Conservation (phyloP, 2,888 invertebrate species). For the Argyresthia albistria region DNA sequence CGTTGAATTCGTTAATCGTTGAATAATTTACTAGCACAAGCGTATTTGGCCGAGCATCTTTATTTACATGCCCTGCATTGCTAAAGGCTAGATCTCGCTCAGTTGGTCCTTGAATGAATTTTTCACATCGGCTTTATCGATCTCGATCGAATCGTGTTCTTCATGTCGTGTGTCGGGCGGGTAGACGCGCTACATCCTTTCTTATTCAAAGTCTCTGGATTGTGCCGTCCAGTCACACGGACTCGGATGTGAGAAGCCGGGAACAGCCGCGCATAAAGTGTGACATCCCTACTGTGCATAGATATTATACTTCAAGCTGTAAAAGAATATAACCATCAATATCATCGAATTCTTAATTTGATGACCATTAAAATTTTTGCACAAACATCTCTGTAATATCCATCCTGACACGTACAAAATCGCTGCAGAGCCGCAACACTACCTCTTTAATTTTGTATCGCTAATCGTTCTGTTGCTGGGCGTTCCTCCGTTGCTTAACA, state of each 20-base stretch:
- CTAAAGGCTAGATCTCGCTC: constrained; percentile 10
- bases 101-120: constrained; percentile 9
- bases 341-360: too few species aligned
- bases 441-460: constrained; percentile 13
- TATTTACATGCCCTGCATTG: constrained; percentile 5
- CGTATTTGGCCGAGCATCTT: constrained; percentile 19
- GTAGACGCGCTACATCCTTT: constrained; percentile 4
- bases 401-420: too few species aligned
- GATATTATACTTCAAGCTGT: too few species aligned
- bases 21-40: constrained; percentile 52
- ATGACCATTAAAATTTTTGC: too few species aligned
- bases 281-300: constrained; percentile 5
- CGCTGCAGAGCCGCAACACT: too few species aligned
- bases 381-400: too few species aligned
- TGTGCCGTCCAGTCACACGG: neutral
- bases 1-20: constrained; percentile 46
- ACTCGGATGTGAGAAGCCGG: constrained; percentile 5
- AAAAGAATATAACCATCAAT: too few species aligned
- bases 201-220: constrained; percentile 10
- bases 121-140: constrained; percentile 8
- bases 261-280: constrained; percentile 7
- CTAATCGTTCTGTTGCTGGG: constrained; percentile 25
- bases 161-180: constrained; percentile 4
- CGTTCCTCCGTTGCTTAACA: constrained; percentile 28
- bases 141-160: constrained; percentile 3